Evolutionary conservation across 2,797 vertebrate species (phyloP).

Genomic region (Coracias cyanogaster): DNA sequence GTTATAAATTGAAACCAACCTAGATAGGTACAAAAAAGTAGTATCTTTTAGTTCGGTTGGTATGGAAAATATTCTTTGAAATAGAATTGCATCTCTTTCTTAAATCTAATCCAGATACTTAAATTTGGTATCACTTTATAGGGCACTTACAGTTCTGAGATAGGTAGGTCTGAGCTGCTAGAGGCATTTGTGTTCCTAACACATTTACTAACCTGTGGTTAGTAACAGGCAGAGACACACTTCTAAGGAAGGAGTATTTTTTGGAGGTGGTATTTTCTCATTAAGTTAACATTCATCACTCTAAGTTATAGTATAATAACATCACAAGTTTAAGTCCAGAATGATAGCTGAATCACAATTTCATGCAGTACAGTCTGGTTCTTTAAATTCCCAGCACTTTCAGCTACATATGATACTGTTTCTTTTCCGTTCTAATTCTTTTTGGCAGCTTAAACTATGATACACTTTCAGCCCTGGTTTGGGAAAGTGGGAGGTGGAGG

Average conservation of each 20-base stretch:
- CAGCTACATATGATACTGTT: neutral
- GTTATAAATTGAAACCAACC: neutral
- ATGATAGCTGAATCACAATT: neutral
- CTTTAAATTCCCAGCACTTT: neutral
- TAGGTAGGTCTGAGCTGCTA: neutral
- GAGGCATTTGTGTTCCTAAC: neutral
- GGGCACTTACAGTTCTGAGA: neutral
- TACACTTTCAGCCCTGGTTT: neutral
- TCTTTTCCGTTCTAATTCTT: neutral
- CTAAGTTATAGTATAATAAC: neutral
- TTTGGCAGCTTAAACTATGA: neutral
- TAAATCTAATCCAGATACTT: neutral
- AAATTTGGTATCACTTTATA: neutral
- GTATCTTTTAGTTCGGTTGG: neutral
- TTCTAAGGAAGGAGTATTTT: neutral
- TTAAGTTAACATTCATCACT: neutral
- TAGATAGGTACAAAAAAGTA: neutral
- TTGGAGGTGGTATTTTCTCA: neutral
- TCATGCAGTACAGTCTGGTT: neutral
- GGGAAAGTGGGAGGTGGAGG: neutral
- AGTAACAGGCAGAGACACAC: neutral
- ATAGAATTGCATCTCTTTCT: neutral
- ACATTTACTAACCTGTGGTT: neutral
- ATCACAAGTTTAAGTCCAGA: neutral
- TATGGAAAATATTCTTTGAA: neutral